Evolutionary conservation across 2,888 invertebrate genomes (phyloP), one percentile per base, ranked within the genome.

Genomic region (Leptothorax acervorum): DNA sequence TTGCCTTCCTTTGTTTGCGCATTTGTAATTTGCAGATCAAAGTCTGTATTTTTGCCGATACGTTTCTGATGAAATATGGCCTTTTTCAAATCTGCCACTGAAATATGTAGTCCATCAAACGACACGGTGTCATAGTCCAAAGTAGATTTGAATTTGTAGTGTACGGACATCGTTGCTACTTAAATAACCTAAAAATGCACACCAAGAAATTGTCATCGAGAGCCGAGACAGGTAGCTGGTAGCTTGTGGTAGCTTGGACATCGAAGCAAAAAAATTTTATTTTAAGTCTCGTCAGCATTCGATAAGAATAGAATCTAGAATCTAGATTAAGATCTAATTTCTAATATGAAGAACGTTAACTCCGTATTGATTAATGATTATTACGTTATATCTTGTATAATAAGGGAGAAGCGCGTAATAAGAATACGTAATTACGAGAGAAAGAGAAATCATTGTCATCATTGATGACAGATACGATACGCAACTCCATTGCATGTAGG

Each of bases 111-210:
- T 85, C 99, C 99, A 96, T 99, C 99, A 95, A 99, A 99, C 57
- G 98, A 98, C 87, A 99, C 97, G 11, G 99, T 99, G 95, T 99
- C 99, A 95, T 98, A 99, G 95, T 99, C 98, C 94, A 98, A 96
- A 86, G 98, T 98, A 93, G 99, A 99, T 96, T 99, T 99, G 95
- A 99, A 99, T 95, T 99, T 99, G 95, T 99, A 99, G 95, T 99
- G 99, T 90, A 99, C 98, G 93, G 99, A 99, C 97, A 99, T 99
- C 83, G 84, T 94, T 85, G 60, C 71, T 91, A 88, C 73, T 90
- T 85, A 87, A 78, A 76, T 87, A 88, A 89, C 90, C 93, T 93
- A 84, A 51, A 90, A 90, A 76, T 28, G 68, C 62, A 87, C 31
- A 82, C 42, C 6, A 74, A 82, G 63, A 84, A 62, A 66, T 78